Conservation (phyloP, 2,888 invertebrate genomes). For the Xylota sylvarum region DNA sequence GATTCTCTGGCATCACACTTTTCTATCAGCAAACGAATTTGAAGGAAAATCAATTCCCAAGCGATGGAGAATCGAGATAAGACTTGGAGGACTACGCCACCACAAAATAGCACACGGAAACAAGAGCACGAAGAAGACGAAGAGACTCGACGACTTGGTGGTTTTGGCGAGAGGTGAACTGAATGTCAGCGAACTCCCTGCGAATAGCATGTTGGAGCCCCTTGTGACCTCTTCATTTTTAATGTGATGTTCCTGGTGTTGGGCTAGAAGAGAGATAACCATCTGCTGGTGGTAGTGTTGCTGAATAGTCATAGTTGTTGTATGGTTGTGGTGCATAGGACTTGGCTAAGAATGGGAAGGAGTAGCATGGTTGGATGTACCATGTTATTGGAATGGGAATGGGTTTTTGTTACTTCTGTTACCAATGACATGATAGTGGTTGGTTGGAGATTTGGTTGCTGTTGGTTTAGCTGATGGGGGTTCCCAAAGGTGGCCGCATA, state of each 20-base stretch:
- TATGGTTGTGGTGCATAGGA: neutral
- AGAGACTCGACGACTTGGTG: neutral
- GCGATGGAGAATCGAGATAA: slow-evolving; percentile 69
- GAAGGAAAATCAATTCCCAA: slow-evolving; percentile 74
- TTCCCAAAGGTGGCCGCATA: slow-evolving; percentile 36
- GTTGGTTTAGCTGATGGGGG: neutral
- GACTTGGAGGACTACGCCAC: slow-evolving; percentile 23
- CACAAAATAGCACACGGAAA: slow-evolving; percentile 54
- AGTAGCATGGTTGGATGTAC: slow-evolving; percentile 30
- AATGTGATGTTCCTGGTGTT: slow-evolving; percentile 69
- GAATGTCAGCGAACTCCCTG: slow-evolving; percentile 69
- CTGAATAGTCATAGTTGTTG: slow-evolving; percentile 5
- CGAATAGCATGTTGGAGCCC: slow-evolving; percentile 60
- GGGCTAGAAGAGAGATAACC: slow-evolving; percentile 58
- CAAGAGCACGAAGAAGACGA: slow-evolving; percentile 57
- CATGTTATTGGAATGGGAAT: slow-evolving; percentile 39
- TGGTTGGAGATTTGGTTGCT: slow-evolving; percentile 22
- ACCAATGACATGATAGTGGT: slow-evolving; percentile 22
- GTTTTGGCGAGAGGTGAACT: slow-evolving; percentile 49
- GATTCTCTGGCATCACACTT: slow-evolving; percentile 68
- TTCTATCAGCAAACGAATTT: slow-evolving; percentile 71
- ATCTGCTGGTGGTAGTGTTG: slow-evolving; percentile 44
- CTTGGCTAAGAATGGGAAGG: slow-evolving; percentile 58
- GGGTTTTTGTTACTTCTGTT: slow-evolving; percentile 26
- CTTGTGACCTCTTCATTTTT: slow-evolving; percentile 74